These are phyloP conservation scores for Zaprionus inermis DNA, from an alignment of 1,140 invertebrate genomes.

Conservation along the genomic window DNA sequence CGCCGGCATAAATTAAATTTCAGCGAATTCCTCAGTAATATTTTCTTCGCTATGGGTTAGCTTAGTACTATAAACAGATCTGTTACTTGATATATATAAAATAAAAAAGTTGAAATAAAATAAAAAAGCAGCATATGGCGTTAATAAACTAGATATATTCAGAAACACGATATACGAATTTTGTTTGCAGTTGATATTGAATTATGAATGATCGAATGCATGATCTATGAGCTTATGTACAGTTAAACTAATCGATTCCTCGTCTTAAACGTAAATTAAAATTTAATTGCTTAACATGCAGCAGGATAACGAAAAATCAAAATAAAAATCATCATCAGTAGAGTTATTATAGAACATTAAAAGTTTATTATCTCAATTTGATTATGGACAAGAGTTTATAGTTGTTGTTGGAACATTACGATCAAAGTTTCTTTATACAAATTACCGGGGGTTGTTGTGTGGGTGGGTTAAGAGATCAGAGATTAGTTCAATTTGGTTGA, in stretches of 20 bases:
- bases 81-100: not conserved
- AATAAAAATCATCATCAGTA: constrained; percentile 59
- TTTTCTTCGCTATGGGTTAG: constrained; percentile 14
- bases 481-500: constrained; percentile 55
- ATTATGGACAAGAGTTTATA: constrained; percentile 59
- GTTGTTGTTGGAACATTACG: constrained; percentile 52
- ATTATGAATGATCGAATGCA: not conserved
- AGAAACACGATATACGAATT: not conserved
- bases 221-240: not conserved
- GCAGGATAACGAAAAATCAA: constrained; percentile 18
- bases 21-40: not conserved
- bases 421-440: constrained; percentile 51
- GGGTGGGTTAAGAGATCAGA: constrained; percentile 53
- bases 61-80: constrained; percentile 23
- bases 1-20: constrained; percentile 4
- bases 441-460: constrained; percentile 50
- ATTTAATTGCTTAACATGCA: constrained; percentile 30
- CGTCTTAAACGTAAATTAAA: constrained; percentile 10
- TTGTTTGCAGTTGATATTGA: not conserved
- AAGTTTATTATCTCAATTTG: constrained; percentile 69
- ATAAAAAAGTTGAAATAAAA: not conserved
- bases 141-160: not conserved
- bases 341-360: constrained; percentile 61
- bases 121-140: not conserved
- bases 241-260: not conserved